Evolutionary conservation across 2,797 vertebrate species (phyloP), one percentile per base, ranked within the genome.

Genomic region (Takifugu rubripes): DNA sequence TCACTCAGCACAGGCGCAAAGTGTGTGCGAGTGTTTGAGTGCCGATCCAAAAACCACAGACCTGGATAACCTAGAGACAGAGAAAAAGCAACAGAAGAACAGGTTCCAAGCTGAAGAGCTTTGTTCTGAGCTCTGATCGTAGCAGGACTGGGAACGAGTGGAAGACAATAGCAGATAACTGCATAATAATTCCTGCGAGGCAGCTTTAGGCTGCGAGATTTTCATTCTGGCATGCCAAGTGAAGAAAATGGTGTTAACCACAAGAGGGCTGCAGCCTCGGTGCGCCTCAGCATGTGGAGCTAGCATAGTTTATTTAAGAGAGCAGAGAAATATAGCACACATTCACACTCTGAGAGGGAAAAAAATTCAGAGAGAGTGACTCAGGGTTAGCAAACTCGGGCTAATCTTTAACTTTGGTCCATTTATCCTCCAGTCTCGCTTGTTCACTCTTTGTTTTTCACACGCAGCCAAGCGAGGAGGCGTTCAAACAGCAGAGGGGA

Each of bases 1-100:
- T 82, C 72, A 71, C 77, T 80, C 82, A 82, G 85, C 81, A 78
- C 76, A 81, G 75, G 80, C 64, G 70, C 56, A 47, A 60, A 69
- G 70, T 60, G 5, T 51, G 67, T 5, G 33, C 24, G 5, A 66
- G 61, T 29, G 25, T 66, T 78, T 56, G 47, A 66, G 66, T 26
- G 46, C 61, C 8, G 0, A 52, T 64, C 67, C 68, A 66, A 71
- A 61, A 72, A 56, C 44, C 36, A 70, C 63, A 2, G 52, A 56
- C 49, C 62, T 27, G 52, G 49, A 58, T 69, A 72, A 74, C 42
- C 66, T 74, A 63, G 53, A 75, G 65, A 61, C 49, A 64, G 76
- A 75, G 61, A 65, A 60, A 56, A 61, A 68, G 52, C 36, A 54
- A 55, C 27, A 16, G 5, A 54, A 56, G 53, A 65, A 52, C 3